Percentiles rank a stretch among this genome's conserved stretches.
Evolutionary conservation across 2,888 invertebrate species (phyloP).

Genomic region (Rhyacophila evoluta): DNA sequence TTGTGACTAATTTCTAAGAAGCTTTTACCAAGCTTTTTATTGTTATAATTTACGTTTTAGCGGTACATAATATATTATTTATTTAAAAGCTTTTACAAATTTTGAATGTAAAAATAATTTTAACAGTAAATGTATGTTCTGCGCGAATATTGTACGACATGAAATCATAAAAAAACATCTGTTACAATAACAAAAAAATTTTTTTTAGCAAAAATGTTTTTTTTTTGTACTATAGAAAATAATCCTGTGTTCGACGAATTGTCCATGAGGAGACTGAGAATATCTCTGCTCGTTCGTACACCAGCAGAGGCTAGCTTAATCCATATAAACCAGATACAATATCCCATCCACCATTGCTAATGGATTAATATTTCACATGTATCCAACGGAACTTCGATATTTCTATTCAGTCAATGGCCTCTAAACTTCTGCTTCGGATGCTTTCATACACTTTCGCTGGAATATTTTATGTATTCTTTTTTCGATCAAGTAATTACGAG

Average conservation of each 20-base stretch:
- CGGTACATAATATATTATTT: too few relatives aligned
- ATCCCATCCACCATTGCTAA: constrained; percentile 17
- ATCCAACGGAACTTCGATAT: not conserved
- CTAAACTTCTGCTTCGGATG: constrained; percentile 8
- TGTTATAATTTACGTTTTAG: too few relatives aligned
- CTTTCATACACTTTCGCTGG: not conserved
- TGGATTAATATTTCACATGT: constrained; percentile 24
- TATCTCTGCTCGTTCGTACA: not conserved
- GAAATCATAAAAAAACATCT: too few relatives aligned
- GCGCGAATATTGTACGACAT: too few relatives aligned
- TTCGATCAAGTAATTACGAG: not conserved
- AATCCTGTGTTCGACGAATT: not conserved
- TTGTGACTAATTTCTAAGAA: too few relatives aligned
- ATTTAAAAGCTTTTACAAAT: too few relatives aligned
- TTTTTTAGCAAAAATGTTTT: too few relatives aligned
- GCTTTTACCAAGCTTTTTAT: too few relatives aligned
- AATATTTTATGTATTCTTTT: not conserved
- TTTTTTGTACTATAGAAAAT: too few relatives aligned
- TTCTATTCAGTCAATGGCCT: constrained; percentile 24
- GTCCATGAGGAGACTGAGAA: not conserved
- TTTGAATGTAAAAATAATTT: too few relatives aligned
- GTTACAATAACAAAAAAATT: too few relatives aligned
- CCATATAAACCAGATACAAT: constrained; percentile 24
- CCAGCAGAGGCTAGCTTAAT: not conserved
- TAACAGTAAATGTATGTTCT: too few relatives aligned